Evolutionary conservation across 2,797 vertebrate genomes (phyloP).

Genomic region (Glyptemys insculpta): DNA sequence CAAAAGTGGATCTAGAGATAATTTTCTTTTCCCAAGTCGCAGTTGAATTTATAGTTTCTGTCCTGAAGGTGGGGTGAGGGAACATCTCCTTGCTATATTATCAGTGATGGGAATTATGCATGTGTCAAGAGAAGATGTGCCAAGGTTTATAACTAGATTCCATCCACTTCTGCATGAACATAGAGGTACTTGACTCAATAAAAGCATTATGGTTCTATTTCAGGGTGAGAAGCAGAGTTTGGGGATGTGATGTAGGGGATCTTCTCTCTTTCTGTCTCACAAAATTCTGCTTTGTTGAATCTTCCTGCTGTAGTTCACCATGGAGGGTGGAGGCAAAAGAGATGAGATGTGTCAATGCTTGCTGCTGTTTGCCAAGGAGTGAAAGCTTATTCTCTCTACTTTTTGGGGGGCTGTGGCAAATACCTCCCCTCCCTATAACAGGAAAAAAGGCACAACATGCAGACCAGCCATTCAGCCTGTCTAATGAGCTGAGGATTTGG

Average conservation of each 20-base stretch:
- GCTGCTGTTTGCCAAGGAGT: neutral
- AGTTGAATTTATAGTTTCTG: slow-evolving; percentile 11
- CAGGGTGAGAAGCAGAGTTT: neutral
- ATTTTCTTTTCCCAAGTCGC: neutral
- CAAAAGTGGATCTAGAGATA: neutral
- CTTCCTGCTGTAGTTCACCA: neutral
- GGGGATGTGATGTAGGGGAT: neutral
- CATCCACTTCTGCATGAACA: neutral
- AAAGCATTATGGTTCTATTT: neutral
- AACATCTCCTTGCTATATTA: neutral
- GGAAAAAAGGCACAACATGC: neutral
- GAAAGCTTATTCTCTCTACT: neutral
- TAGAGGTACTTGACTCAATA: neutral
- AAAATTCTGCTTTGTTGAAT: neutral
- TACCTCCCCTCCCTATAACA: neutral
- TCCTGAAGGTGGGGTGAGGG: neutral
- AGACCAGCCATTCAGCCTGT: neutral
- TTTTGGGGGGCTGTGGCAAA: neutral
- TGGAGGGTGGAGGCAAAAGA: neutral
- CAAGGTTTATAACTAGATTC: rapidly evolving
- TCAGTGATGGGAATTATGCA: neutral
- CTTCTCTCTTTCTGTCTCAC: too few species aligned
- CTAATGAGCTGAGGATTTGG: neutral
- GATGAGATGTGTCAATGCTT: neutral
- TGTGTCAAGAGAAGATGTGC: neutral